Base-by-base conservation (phyloP, 2,888 invertebrate species). In the Electrophaes corylata region DNA sequence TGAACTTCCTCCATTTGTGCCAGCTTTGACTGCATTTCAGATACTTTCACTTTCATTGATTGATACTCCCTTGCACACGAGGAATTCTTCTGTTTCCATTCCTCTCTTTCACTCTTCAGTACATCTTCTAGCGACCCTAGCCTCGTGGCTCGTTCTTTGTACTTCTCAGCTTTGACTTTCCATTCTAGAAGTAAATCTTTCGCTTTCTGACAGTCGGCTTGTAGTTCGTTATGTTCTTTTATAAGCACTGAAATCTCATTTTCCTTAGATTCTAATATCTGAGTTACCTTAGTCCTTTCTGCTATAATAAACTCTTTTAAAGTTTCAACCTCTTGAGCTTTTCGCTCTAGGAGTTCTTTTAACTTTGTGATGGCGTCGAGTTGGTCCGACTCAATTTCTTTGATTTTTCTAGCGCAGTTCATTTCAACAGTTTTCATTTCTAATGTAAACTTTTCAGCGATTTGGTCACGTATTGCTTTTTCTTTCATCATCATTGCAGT, bases 391-490 rank as follows among this genome's bases (percentile, higher is more conserved):
- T 93, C 92, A 26, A 93, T 83, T 62, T 91, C 88, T 65, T 91
- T 91, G 4, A 92, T 78, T 47, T 86, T 86, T 58, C 92, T 82
- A 0, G 88, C 84, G 66, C 92, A 92, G 58, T 92, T 91, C 82
- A 92, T 89, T 77, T 93, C 93, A 6, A 93, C 83, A 0, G 91
- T 88, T 76, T 93, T 94, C 66, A 95, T 87, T 81, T 95, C 94
- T 20, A 92, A 71, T 0, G 94, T 93, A 65, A 94, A 94, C 57
- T 94, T 93, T 66, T 94, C 94, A 0, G 94, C 94, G 89, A 94
- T 94, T 75, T 95, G 95, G 62, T 95, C 94, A 1, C 94, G 88
- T 52, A 95, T 93, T 0, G 93, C 93, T 72, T 92, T 92, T 66
- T 93, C 93, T 73, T 92, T 91, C 76, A 91, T 84, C 83, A 90